phyloP scores from a whole-genome alignment of 2,113 vertebrate species.

The Sakesphorus luctuosus region DNA sequence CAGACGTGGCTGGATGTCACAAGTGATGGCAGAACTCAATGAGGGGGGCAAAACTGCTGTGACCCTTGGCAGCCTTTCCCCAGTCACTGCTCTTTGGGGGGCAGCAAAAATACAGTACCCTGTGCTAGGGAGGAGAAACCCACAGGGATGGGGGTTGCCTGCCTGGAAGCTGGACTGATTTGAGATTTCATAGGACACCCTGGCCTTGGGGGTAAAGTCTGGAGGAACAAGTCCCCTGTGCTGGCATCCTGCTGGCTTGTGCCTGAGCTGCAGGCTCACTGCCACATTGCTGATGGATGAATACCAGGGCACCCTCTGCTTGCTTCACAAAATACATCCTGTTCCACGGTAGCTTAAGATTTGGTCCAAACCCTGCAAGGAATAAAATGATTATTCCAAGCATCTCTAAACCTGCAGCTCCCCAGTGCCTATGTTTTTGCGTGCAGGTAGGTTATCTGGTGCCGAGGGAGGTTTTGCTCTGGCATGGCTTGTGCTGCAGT shows the following conservation, averaged over 20 bases:
- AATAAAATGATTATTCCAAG: not conserved
- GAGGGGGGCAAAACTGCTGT: not conserved
- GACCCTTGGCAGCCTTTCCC: not conserved
- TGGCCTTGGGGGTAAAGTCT: not conserved
- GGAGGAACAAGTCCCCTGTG: not conserved
- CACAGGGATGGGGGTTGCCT: not conserved
- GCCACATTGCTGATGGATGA: not conserved
- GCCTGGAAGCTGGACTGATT: not conserved
- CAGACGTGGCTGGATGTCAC: not conserved
- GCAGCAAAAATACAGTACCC: not conserved
- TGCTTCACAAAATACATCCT: not conserved
- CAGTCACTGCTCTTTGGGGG: not conserved
- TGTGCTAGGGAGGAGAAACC: not conserved
- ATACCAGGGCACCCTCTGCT: not conserved
- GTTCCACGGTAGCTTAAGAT: not conserved
- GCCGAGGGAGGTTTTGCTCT: not conserved
- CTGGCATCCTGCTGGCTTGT: not conserved
- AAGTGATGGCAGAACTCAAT: not conserved
- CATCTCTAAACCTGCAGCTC: not conserved
- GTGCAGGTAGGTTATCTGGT: not conserved
- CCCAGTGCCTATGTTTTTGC: not conserved
- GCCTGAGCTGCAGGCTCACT: not conserved
- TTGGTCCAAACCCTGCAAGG: not conserved
- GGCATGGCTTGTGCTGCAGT: not conserved
- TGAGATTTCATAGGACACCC: not conserved